Evolutionary conservation across 2,113 vertebrate genomes (phyloP).

Genomic region (Genyomyrus donnyi): DNA sequence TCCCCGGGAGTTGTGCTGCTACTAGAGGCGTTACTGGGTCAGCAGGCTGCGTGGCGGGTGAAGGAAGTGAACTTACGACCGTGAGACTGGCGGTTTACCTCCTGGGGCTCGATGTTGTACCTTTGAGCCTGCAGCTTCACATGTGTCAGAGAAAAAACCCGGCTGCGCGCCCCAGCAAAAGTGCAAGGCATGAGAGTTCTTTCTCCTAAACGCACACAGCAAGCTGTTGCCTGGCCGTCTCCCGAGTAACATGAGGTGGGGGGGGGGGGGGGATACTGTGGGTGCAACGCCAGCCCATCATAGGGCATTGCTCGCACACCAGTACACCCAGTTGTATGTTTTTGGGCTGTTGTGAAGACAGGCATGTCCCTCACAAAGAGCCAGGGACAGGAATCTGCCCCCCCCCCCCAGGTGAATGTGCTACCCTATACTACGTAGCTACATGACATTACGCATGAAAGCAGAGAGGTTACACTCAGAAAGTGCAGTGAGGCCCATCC

Average conservation of each 20-base stretch:
- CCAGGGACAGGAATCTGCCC: not conserved
- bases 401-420: not conserved
- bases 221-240: not conserved
- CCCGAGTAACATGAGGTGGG: not conserved
- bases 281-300: not conserved
- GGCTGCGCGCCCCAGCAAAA: not conserved
- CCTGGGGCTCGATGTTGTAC: not conserved
- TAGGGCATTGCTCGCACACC: not conserved
- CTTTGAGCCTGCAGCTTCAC: not conserved
- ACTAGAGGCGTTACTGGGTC: not conserved
- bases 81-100: not conserved
- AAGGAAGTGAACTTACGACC: not conserved
- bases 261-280: not conserved
- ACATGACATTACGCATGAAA: not conserved
- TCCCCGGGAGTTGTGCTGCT: not conserved
- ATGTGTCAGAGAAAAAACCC: not conserved
- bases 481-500: not conserved
- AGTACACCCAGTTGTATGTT: not conserved
- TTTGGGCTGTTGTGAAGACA: not conserved
- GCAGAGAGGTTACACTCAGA: not conserved
- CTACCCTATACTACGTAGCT: not conserved
- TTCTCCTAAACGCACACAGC: not conserved
- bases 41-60: not conserved
- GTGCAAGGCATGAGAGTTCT: not conserved
- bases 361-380: not conserved